These are phyloP conservation scores for Caenorhabditis tropicalis DNA, from an alignment of 1,140 invertebrate genomes.

Conservation along the genomic window DNA sequence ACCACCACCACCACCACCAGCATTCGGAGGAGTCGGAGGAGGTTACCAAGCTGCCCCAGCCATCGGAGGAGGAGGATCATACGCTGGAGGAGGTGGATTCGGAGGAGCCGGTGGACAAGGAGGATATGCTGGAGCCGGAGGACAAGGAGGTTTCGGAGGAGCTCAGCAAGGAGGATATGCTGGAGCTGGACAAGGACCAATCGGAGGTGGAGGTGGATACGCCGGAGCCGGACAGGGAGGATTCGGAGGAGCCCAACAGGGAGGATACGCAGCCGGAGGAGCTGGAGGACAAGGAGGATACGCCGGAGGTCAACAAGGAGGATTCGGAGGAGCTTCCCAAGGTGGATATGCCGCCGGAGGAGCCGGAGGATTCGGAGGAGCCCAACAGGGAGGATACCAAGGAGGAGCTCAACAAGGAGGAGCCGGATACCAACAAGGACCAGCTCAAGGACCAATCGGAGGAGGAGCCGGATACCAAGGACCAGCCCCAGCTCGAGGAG, in stretches of 20 bases:
- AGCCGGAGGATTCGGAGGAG: too few relatives aligned
- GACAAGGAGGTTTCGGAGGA: not conserved
- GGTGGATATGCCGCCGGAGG: not conserved
- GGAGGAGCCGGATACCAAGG: constrained; percentile 12
- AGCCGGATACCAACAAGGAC: constrained; percentile 28
- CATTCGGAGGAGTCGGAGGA: constrained; percentile 14
- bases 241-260: not conserved
- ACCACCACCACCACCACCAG: constrained; percentile 38
- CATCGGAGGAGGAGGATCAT: constrained; percentile 38
- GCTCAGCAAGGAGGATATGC: constrained; percentile 9
- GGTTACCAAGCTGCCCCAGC: constrained; percentile 27
- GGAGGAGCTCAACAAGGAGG: not conserved
- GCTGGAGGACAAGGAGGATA: not conserved
- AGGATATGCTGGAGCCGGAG: constrained; percentile 15
- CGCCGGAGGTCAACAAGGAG: not conserved
- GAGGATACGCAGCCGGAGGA: not conserved
- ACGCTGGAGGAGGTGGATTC: constrained; percentile 24
- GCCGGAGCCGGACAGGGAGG: not conserved
- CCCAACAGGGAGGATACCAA: not conserved
- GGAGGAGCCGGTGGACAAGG: constrained; percentile 2
- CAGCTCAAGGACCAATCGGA: constrained; percentile 15
- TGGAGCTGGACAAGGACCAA: not conserved
- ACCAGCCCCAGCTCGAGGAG: not conserved
- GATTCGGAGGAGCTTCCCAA: not conserved
- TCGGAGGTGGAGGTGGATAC: constrained; percentile 20